Evolutionary conservation across 1,140 invertebrate species (phyloP), one percentile per base, ranked within the genome.

Genomic region (Aphelenchoides besseyi): DNA sequence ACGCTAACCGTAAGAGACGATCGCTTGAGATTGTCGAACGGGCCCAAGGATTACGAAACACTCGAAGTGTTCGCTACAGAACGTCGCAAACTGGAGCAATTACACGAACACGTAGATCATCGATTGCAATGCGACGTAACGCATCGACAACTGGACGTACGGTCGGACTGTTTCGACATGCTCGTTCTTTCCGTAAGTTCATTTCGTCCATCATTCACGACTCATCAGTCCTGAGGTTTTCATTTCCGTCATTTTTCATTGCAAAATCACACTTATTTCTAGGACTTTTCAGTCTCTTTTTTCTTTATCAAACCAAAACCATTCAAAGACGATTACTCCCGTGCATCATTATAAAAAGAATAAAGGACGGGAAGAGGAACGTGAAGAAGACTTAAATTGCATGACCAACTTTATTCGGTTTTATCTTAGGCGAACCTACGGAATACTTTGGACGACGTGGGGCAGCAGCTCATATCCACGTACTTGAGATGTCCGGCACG

Each of bases 391-490:
- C 55, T 23, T 5, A 59, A 59, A 59, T 59, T 8, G 55, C 18
- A 8, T 29, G 55, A 59, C 5, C 5, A 18, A 5, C 55, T 5
- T 48, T 48, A 48, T 48, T 48, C 41, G 41, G 41, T 48, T 48
- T 48, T 48, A 48, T 48, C 41, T 18, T 18, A 59, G 55, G 55
- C 5, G 55, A 59, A 59, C 55, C 5, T 8, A 8, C 55, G 26
- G 55, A 59, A 5, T 59, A 59, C 55, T 59, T 59, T 12, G 55
- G 12, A 28, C 55, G 55, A 8, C 55, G 55, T 59, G 55, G 55
- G 5, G 37, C 5, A 41, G n/a, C n/a, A 5, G 55, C 55, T 8
- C 55, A 59, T 33, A 48, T 48, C 41, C 23, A 12, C 12, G 32
- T 59, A 8, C 55, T 59, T 5, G 55, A 59, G 23, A 59, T 59